Evolutionary conservation across 2,797 vertebrate genomes (phyloP).

Genomic region (Enteromius anoplus): DNA sequence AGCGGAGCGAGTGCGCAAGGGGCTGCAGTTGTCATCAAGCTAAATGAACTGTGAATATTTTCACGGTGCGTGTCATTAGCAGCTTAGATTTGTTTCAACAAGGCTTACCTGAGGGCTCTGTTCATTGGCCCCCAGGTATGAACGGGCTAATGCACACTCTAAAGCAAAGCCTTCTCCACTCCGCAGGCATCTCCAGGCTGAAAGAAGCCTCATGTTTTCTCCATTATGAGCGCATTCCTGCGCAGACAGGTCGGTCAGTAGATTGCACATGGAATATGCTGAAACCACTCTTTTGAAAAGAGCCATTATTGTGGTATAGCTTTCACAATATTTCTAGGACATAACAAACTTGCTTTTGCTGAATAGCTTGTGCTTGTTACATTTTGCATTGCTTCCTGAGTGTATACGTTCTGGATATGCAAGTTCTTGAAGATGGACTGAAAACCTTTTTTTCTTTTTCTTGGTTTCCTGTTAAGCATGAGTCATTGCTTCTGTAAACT

Average conservation of each 20-base stretch:
- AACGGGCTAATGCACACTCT: conserved; percentile 65
- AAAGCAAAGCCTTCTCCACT: conserved; percentile 24
- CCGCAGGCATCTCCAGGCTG: conserved; percentile 19
- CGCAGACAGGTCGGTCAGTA: conserved; percentile 16
- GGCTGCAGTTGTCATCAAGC: conserved; percentile 82
- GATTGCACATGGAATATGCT: conserved; percentile 11
- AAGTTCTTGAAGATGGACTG: not conserved
- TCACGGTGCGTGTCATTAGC: conserved; percentile 92
- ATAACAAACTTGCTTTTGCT: not conserved
- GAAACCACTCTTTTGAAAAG: conserved; percentile 4
- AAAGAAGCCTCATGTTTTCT: conserved; percentile 34
- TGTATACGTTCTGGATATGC: not conserved
- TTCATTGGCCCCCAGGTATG: conserved; percentile 87
- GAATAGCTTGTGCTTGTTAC: not conserved
- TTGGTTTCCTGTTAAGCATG: not conserved
- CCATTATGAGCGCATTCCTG: conserved; percentile 37
- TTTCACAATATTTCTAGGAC: conserved; percentile 3
- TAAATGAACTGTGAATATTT: conserved; percentile 96
- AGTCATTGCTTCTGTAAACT: conserved; percentile 34
- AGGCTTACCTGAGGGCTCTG: conserved; percentile 85
- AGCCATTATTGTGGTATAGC: not conserved
- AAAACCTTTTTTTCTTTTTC: not conserved
- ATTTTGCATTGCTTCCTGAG: not conserved
- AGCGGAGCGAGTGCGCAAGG: conserved; percentile 35
- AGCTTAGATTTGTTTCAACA: conserved; percentile 92